Evolutionary conservation across 1,140 invertebrate species (phyloP), one percentile per base, ranked within the genome.

Genomic region (Acyrthosiphon pisum): DNA sequence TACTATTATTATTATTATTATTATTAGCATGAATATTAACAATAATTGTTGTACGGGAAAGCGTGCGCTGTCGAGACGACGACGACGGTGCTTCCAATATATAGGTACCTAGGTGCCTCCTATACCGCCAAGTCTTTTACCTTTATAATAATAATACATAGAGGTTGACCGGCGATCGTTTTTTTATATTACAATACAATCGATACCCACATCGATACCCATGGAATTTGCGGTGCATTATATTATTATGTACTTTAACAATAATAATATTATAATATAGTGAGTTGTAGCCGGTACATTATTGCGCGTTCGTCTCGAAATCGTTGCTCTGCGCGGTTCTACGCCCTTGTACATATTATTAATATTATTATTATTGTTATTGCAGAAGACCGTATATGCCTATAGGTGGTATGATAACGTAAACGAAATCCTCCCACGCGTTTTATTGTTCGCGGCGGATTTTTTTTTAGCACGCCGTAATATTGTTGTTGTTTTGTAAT

Each of bases 401-500:
- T 44, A 41, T 23, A 9, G 37, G 83, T 41, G 37, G 26, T 41
- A 84, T 23, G 41, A 37, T 35, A 37, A 23, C 14, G 35, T 44
- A 84, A 84, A 84, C 41, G 83, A 84, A 84, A 84, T 84, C 83
- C 83, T 41, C 83, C 83, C 37, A 84, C 41, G 8, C 83, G 23
- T 44, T 84, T 41, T 84, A 84, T 84, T 41, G 83, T 84, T 84
- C 3, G 22, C 35, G 26, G 23, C 37, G 37, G 83, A 41, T 83
- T 83, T 81, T 37, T 6, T 37, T 22, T 68, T 76, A 76, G 60
- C 23, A 2, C 22, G 23, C n/a, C 20, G 35, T 3, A 14, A 83
- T 23, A 53, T 53, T 84, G 35, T 37, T 41, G 35, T 23, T 26
- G 83, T 84, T 26, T 84, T 26, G 37, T 44, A 84, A 84, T 84